phyloP scores from a whole-genome alignment of 2,888 invertebrate species.

The Prosapia bicincta region DNA sequence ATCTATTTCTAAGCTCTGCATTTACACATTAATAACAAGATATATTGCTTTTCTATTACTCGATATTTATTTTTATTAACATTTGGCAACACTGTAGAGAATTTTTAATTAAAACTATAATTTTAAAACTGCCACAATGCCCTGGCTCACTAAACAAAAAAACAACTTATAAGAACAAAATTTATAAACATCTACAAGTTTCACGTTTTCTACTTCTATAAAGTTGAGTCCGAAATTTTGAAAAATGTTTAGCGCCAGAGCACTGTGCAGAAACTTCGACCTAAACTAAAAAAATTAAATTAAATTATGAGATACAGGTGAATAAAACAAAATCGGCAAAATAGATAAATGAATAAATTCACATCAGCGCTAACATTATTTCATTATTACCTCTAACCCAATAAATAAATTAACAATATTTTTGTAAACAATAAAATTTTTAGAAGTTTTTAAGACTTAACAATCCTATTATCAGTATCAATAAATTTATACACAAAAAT shows the following conservation, averaged over 20 bases:
- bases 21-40: too few relatives aligned
- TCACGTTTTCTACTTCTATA: background rate
- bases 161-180: conserved; percentile 21
- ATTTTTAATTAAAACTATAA: conserved; percentile 13
- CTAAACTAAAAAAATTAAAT: conserved; percentile 24
- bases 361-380: too few relatives aligned
- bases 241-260: conserved; percentile 31
- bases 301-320: conserved; percentile 13
- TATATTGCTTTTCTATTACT: too few relatives aligned
- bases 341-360: background rate
- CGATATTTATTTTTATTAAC: too few relatives aligned
- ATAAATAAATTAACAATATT: too few relatives aligned
- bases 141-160: conserved; percentile 63
- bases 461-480: too few relatives aligned
- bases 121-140: conserved; percentile 62
- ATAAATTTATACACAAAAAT: too few relatives aligned
- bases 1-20: too few relatives aligned
- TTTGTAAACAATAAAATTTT: too few relatives aligned
- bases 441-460: too few relatives aligned
- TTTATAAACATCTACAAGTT: conserved; percentile 8
- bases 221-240: conserved; percentile 1
- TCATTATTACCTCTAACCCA: too few relatives aligned
- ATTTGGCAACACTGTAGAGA: conserved; percentile 20
- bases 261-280: conserved; percentile 30
- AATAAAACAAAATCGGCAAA: conserved; percentile 12